Percentiles rank a stretch among this genome's conserved stretches.
phyloP scores from a whole-genome alignment of 2,888 invertebrate species.

The Pterostichus madidus region DNA sequence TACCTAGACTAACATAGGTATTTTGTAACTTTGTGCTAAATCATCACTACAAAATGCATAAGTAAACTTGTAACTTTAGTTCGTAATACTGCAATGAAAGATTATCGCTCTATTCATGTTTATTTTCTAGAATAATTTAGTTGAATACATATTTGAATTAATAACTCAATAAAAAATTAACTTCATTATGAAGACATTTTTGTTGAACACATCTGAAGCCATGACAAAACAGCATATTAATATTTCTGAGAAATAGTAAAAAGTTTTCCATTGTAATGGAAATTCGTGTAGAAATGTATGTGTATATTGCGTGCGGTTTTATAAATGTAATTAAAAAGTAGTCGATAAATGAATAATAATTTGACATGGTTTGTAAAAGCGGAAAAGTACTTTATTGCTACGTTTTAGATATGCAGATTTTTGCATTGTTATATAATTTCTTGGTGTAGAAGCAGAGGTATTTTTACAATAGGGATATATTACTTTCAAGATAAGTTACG shows the following conservation, averaged over 20 bases:
- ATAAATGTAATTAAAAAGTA: conserved; percentile 32
- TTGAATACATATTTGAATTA: not conserved
- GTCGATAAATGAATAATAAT: conserved; percentile 48
- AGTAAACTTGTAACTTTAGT: not conserved
- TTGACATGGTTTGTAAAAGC: conserved; percentile 21
- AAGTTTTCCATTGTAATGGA: conserved; percentile 17
- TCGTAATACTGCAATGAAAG: not conserved
- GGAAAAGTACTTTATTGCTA: conserved; percentile 35
- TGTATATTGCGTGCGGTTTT: conserved; percentile 31
- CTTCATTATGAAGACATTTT: not conserved
- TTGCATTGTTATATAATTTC: conserved; percentile 1
- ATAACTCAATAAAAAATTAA: conserved; percentile 22
- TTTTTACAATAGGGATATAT: not conserved
- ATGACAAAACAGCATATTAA: conserved; percentile 10
- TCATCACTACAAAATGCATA: not conserved
- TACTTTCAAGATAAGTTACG: not conserved
- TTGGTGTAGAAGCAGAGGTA: not conserved
- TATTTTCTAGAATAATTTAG: not conserved
- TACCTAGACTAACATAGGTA: not conserved
- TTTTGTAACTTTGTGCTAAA: not conserved
- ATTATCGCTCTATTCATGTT: conserved; percentile 1
- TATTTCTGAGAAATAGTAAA: conserved; percentile 5
- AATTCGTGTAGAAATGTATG: conserved; percentile 19
- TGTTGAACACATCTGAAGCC: not conserved
- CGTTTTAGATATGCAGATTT: conserved; percentile 41